Conservation (phyloP, 1,140 invertebrate species). For the Hyles euphorbiae region DNA sequence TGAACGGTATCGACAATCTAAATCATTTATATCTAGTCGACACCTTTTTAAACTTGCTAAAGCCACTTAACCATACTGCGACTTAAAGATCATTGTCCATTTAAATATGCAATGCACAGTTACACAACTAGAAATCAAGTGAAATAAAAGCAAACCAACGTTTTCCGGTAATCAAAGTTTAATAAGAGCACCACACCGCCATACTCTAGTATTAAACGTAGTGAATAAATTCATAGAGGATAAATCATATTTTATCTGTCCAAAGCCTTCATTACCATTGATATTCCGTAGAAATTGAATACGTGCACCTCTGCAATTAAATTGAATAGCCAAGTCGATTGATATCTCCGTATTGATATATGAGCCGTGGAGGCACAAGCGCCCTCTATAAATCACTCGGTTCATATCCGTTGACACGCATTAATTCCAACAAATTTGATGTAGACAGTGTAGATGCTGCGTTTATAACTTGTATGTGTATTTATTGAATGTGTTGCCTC, state of each 20-base stretch:
- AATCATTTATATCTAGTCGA: too few species aligned
- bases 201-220: too few species aligned
- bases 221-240: neutral
- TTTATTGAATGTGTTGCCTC: neutral
- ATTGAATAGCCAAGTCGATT: conserved; percentile 21
- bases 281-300: conserved; percentile 9
- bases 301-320: conserved; percentile 12
- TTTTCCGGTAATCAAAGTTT: too few species aligned
- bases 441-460: neutral
- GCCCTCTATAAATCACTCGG: conserved; percentile 23
- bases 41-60: too few species aligned
- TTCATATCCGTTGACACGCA: conserved; percentile 24
- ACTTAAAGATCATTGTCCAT: too few species aligned
- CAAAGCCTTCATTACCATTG: conserved; percentile 3
- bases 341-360: conserved; percentile 31
- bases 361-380: conserved; percentile 10
- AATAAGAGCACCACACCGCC: neutral
- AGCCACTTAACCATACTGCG: too few species aligned
- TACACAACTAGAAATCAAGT: too few species aligned
- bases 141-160: too few species aligned
- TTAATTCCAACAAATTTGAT: conserved; percentile 26
- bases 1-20: too few species aligned
- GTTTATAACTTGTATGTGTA: neutral
- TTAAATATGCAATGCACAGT: too few species aligned
- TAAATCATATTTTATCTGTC: conserved; percentile 11